Conservation (phyloP, 2,888 invertebrate species). For the Penaeus monodon region DNA sequence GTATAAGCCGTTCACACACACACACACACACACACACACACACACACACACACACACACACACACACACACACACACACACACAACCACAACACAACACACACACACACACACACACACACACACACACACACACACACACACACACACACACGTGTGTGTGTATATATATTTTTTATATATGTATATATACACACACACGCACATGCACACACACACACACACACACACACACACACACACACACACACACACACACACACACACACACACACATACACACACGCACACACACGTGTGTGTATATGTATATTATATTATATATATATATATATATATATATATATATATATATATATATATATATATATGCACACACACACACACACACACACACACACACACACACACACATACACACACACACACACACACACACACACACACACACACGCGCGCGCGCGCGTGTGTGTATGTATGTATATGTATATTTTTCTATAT, state of each 20-base stretch:
- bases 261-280: constrained; percentile 2
- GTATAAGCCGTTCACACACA: neutral
- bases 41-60: neutral
- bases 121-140: constrained; percentile 17
- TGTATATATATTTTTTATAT: too few species aligned
- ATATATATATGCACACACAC: neutral
- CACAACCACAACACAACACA: constrained; percentile 11
- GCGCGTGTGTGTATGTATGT: neutral
- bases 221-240: too few species aligned
- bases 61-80: constrained; percentile 1
- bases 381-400: neutral
- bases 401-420: neutral
- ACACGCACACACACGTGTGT: neutral
- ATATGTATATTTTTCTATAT: neutral
- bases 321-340: neutral
- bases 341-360: neutral
- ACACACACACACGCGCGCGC: neutral
- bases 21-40: neutral
- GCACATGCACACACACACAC: too few species aligned
- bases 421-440: neutral
- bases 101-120: constrained; percentile 15
- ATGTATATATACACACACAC: neutral
- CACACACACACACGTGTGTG: constrained; percentile 16
- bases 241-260: neutral
- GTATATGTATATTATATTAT: too few species aligned